Conservation (phyloP, 2,113 vertebrate genomes). For the Alligator sinensis region DNA sequence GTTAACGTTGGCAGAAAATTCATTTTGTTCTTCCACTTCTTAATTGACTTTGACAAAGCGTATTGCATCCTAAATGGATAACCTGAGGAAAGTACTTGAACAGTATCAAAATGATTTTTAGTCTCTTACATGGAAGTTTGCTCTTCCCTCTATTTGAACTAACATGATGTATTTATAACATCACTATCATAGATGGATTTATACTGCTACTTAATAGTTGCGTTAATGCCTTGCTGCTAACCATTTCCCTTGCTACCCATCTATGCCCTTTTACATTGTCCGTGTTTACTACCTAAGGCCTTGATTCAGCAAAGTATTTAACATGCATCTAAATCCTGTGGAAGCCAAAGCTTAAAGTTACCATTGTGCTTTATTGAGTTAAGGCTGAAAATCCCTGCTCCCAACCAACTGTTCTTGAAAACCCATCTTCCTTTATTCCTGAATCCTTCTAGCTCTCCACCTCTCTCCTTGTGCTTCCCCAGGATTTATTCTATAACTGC, state of each 20-base stretch:
- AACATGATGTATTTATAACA: neutral
- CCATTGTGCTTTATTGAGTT: neutral
- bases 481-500: neutral
- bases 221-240: neutral
- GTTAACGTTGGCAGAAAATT: neutral
- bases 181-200: neutral
- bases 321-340: neutral
- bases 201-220: fast-evolving
- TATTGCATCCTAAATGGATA: no score
- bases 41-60: fast-evolving
- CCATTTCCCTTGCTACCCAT: neutral
- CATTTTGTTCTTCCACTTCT: neutral
- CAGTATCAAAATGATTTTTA: fast-evolving
- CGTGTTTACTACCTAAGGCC: neutral
- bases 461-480: neutral
- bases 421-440: neutral
- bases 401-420: fast-evolving
- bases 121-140: neutral
- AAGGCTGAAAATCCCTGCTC: neutral
- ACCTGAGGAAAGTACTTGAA: neutral
- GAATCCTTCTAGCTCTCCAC: neutral
- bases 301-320: neutral
- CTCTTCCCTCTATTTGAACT: neutral
- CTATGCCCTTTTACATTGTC: neutral
- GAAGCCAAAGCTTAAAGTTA: neutral